These are phyloP conservation scores for Rhyzopertha dominica DNA, from an alignment of 1,140 invertebrate species.

Conservation along the genomic window DNA sequence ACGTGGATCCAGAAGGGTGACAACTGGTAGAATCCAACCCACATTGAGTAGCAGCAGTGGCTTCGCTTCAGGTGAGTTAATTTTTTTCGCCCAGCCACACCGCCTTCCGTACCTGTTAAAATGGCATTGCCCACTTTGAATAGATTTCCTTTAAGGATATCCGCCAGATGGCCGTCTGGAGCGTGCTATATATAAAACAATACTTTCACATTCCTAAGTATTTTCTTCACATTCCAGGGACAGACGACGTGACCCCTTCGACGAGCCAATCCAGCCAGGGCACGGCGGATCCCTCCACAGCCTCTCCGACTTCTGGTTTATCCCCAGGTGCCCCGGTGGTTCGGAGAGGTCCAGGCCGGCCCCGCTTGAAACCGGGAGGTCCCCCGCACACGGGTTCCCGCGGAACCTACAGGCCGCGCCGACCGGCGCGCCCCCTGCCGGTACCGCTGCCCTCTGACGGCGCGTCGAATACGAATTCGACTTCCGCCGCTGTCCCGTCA, in stretches of 20 bases:
- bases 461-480: constrained; percentile 12
- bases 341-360: constrained; percentile 69
- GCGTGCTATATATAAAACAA: not conserved
- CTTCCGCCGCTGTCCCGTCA: constrained; percentile 15
- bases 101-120: no score
- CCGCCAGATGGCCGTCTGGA: constrained; percentile 14
- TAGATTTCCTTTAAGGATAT: constrained; percentile 22
- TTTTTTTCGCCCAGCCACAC: no score
- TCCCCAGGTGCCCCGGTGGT: constrained; percentile 12
- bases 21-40: constrained; percentile 24
- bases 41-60: no score
- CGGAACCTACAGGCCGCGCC: constrained; percentile 49
- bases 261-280: constrained; percentile 18
- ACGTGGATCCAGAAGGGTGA: constrained; percentile 56
- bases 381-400: constrained; percentile 57
- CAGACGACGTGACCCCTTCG: constrained; percentile 14
- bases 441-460: constrained; percentile 50
- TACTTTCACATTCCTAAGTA: not conserved
- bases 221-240: no score
- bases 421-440: constrained; percentile 54
- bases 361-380: constrained; percentile 60
- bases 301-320: no score
- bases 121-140: constrained; percentile 20
- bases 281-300: constrained; percentile 13
- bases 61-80: no score